Conservation (phyloP, 1,140 invertebrate species). For the Sminthurinus signatus region DNA sequence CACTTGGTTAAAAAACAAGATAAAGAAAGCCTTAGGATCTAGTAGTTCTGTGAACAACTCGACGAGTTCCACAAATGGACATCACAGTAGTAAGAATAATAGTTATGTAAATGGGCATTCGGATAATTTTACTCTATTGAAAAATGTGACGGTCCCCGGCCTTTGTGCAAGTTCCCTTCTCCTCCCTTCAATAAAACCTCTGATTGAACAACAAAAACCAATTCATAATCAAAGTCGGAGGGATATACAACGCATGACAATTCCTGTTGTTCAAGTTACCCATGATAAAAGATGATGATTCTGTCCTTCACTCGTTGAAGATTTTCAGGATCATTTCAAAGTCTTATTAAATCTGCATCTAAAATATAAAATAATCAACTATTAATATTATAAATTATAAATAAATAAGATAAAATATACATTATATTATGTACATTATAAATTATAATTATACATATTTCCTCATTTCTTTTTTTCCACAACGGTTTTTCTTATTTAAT, state of each 20-base stretch:
- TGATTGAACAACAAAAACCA: conserved; percentile 45
- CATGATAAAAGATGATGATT: conserved; percentile 33
- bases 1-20: conserved; percentile 52
- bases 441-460: too few species aligned
- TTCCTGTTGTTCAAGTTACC: conserved; percentile 53
- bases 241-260: conserved; percentile 55
- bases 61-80: conserved; percentile 43
- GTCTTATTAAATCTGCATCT: not conserved
- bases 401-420: too few species aligned
- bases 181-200: conserved; percentile 48
- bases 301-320: too few species aligned
- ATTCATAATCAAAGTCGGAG: conserved; percentile 48
- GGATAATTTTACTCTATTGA: conserved; percentile 47
- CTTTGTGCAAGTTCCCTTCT: conserved; percentile 57
- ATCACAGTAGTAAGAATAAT: conserved; percentile 41
- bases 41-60: conserved; percentile 34
- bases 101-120: conserved; percentile 28
- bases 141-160: conserved; percentile 53
- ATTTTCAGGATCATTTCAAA: not conserved
- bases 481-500: too few species aligned
- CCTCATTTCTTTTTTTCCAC: too few species aligned
- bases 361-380: too few species aligned
- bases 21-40: conserved; percentile 52
- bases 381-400: too few species aligned
- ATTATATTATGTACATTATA: too few species aligned